Base-by-base conservation (phyloP, 2,888 invertebrate species). In the Andricus curvator region DNA sequence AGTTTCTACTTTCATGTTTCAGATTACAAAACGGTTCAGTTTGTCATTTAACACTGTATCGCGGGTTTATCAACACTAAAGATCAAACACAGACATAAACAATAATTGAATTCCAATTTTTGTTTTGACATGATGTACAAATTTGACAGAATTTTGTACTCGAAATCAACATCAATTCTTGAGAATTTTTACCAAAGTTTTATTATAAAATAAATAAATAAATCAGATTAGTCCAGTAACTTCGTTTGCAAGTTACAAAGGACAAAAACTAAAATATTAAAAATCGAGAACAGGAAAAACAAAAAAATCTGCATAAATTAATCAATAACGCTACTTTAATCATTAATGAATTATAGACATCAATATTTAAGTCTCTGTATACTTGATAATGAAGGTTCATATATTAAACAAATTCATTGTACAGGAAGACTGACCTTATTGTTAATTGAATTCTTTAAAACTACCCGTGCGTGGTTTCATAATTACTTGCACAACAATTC, bases 401-500 rank as follows among this genome's bases (percentile, higher is more conserved):
- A 4, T 4, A 64, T 17, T 15, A 17, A 29, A 64, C 6, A 29
- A 64, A 29, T 62, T 25, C 6, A 64, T 17, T 29, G 15, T 29
- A 17, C 22, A 64, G 62, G 13, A 15, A 64, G 2, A 25, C 1
- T 25, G 17, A 15, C 64, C 8, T 29, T 60, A 22, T 4, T 22
- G n/a, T 22, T 29, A 29, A 64, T 17, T 29, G 29, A 64, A 29
- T 64, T 64, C 29, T 64, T 29, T 17, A 64, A 64, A 64, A 17
- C 29, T 64, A 64, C 64, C 15, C 29, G 15, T 64, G 29, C 17
- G 5, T 29, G 64, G 29, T 64, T 29, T 29, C 29, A 64, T 64
- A 64, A 64, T 29, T 64, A 64, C 64, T 64, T 64, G 64, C 64
- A 64, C 64, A 64, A 64, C 29, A 64, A 64, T 64, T 29, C 17